Conservation (phyloP, 2,888 invertebrate genomes). For the Apoderus coryli region DNA sequence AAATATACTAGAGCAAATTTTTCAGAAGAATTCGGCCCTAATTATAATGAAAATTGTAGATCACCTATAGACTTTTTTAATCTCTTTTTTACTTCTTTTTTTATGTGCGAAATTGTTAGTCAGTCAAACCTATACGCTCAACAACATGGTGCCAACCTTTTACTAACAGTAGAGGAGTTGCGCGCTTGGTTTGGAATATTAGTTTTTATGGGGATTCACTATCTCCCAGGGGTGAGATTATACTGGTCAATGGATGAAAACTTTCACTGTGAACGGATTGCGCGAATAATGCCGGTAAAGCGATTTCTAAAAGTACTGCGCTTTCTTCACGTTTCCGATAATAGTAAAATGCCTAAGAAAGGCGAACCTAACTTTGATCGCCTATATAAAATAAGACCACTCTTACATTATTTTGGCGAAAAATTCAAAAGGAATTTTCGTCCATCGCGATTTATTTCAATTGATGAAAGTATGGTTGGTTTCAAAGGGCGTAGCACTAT, state of each 20-base stretch:
- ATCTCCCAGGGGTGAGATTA: constrained; percentile 3
- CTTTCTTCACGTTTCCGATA: constrained; percentile 5
- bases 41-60: not conserved
- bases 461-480: constrained; percentile 5
- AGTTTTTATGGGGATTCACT: constrained; percentile 6
- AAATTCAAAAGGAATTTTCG: constrained; percentile 3
- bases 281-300: constrained; percentile 4
- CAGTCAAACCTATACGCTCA: constrained; percentile 3
- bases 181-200: constrained; percentile 5
- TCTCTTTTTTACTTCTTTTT: not conserved
- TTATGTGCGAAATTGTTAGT: not conserved
- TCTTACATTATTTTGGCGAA: constrained; percentile 6
- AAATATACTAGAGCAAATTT: not conserved
- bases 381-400: constrained; percentile 8
- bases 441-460: constrained; percentile 5
- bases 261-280: constrained; percentile 6
- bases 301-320: constrained; percentile 7
- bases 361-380: constrained; percentile 5
- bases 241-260: constrained; percentile 9
- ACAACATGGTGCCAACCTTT: constrained; percentile 1
- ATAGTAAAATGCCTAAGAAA: constrained; percentile 5
- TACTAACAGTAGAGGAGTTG: constrained; percentile 1
- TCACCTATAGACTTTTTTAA: constrained; percentile 2
- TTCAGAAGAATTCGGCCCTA: not conserved
- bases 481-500: constrained; percentile 4